Conservation (phyloP, 2,797 vertebrate genomes). For the Eulemur coronatus region DNA sequence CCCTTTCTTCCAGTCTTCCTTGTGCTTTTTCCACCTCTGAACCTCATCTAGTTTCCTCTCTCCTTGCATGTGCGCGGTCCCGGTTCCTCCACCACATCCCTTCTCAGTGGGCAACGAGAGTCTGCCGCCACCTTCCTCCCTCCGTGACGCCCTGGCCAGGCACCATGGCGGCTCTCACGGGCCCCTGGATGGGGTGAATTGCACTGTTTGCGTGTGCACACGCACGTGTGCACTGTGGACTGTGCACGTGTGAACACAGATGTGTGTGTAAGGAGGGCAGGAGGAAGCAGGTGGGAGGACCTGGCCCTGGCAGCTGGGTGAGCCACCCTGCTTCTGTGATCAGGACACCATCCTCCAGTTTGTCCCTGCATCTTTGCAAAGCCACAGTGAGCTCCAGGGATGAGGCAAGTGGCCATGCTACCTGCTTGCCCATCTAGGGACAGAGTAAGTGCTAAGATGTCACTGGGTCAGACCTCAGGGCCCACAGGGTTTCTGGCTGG, state of each 20-base stretch:
- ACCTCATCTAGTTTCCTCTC: fast-evolving
- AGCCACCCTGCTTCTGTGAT: neutral
- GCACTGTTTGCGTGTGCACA: neutral
- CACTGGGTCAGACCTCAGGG: neutral
- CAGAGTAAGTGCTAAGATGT: neutral
- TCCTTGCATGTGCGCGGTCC: neutral
- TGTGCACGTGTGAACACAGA: neutral
- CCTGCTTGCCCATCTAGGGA: neutral
- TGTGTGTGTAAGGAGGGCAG: neutral
- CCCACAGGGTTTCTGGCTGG: neutral
- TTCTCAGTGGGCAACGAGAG: neutral
- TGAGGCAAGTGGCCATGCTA: neutral
- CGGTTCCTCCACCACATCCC: too few species aligned
- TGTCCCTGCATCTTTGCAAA: neutral
- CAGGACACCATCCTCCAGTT: neutral
- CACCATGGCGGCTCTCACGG: fast-evolving
- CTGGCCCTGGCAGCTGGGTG: neutral
- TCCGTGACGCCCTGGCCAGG: neutral
- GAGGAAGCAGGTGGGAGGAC: fast-evolving
- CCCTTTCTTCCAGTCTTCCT: neutral
- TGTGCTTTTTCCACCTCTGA: neutral
- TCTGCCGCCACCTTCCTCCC: neutral
- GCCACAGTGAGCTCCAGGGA: neutral
- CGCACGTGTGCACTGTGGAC: neutral
- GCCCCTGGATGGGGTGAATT: neutral